Conservation (phyloP, 1,140 invertebrate genomes). For the Brachionus asplanchnoidis region DNA sequence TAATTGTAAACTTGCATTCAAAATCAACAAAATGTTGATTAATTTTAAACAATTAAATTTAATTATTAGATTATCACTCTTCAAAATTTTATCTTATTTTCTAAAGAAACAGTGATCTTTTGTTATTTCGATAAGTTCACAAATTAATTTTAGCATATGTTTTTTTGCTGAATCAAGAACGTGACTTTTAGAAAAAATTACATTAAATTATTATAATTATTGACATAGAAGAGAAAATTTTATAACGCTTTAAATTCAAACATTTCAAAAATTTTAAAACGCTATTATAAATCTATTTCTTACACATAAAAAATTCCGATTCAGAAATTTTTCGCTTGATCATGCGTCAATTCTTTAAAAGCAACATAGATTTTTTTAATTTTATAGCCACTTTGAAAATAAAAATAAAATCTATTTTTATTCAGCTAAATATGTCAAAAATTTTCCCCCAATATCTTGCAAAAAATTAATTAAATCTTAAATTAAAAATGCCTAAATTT, state of each 20-base stretch:
- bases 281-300: not conserved
- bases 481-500: constrained; percentile 5
- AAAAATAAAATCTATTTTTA: not conserved
- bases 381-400: not conserved
- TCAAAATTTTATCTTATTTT: no score
- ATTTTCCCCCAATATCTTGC: not conserved
- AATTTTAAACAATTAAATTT: no score
- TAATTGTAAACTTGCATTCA: no score
- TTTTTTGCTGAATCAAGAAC: not conserved
- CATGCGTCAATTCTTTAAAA: not conserved
- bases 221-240: not conserved
- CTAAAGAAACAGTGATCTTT: no score
- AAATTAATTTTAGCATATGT: not conserved
- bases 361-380: not conserved
- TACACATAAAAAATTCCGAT: not conserved
- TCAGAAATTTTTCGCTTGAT: not conserved
- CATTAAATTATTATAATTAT: not conserved
- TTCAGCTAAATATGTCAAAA: not conserved
- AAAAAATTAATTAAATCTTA: not conserved
- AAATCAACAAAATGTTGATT: no score
- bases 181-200: not conserved
- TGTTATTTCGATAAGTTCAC: not conserved
- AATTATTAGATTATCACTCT: no score
- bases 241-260: not conserved
- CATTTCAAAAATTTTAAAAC: not conserved